phyloP scores from a whole-genome alignment of 2,888 invertebrate species.

The Stenolophus ochropezus region DNA sequence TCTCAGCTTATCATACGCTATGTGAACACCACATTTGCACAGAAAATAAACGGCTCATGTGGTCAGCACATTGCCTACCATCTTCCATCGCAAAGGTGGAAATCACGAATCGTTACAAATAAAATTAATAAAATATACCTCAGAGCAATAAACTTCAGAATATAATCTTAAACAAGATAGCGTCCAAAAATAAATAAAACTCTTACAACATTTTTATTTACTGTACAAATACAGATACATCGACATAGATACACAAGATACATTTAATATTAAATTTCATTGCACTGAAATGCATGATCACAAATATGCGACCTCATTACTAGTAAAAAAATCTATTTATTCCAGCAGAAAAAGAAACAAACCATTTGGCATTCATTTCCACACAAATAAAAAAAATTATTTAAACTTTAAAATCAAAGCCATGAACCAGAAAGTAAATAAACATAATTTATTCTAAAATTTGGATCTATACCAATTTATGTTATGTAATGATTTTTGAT shows the following conservation, averaged over 20 bases:
- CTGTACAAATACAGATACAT: slow-evolving; percentile 37
- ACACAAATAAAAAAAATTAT: too few species aligned
- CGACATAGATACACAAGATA: neutral
- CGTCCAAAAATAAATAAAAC: slow-evolving; percentile 16
- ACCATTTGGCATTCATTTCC: neutral
- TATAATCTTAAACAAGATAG: slow-evolving; percentile 25
- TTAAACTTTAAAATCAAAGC: neutral
- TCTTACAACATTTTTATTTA: slow-evolving; percentile 34
- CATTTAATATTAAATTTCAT: slow-evolving; percentile 12
- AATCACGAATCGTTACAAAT: too few species aligned
- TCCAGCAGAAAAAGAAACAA: neutral
- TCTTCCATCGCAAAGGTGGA: too few species aligned
- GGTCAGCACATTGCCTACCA: too few species aligned
- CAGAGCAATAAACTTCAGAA: slow-evolving; percentile 15
- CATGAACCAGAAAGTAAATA: slow-evolving; percentile 10
- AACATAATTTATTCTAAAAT: neutral
- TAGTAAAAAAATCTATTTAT: slow-evolving; percentile 27
- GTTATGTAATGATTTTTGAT: slow-evolving; percentile 8
- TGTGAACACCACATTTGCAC: neutral
- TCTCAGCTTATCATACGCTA: slow-evolving; percentile 48
- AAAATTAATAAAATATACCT: slow-evolving; percentile 62
- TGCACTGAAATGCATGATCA: slow-evolving; percentile 1
- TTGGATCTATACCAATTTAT: slow-evolving; percentile 31
- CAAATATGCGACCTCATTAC: slow-evolving; percentile 26
- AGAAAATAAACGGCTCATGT: neutral